phyloP scores from a whole-genome alignment of 1,140 invertebrate species.

The Bombus ignitus region DNA sequence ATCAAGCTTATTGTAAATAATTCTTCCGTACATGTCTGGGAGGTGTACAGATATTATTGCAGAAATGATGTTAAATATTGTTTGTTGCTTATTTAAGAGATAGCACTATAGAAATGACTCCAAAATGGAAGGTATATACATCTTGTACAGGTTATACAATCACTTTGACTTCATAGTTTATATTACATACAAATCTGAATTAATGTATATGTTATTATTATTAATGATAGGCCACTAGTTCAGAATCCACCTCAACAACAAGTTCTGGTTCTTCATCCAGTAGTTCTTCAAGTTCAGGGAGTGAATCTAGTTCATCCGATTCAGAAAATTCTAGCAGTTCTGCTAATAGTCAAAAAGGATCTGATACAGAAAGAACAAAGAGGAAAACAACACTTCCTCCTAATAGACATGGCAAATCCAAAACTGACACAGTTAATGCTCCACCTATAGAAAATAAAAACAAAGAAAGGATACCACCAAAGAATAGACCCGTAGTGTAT shows the following conservation, averaged over 20 bases:
- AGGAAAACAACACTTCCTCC: slow-evolving; percentile 81
- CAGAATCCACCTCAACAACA: slow-evolving; percentile 86
- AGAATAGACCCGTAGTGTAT: slow-evolving; percentile 74
- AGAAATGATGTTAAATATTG: slow-evolving; percentile 51
- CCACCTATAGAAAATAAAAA: slow-evolving; percentile 68
- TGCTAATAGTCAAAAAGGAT: slow-evolving; percentile 78
- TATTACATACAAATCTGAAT: not conserved
- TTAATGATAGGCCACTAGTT: slow-evolving; percentile 82
- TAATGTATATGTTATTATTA: not conserved
- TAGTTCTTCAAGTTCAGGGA: slow-evolving; percentile 86
- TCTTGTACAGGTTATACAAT: slow-evolving; percentile 38
- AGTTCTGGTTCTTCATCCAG: slow-evolving; percentile 85
- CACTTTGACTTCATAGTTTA: not conserved
- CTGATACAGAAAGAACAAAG: slow-evolving; percentile 81
- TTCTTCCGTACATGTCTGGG: not conserved
- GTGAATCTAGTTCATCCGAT: slow-evolving; percentile 87
- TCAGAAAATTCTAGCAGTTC: slow-evolving; percentile 87
- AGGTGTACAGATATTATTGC: not conserved
- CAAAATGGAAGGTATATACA: slow-evolving; percentile 78
- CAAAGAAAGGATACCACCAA: slow-evolving; percentile 76
- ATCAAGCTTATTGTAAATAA: slow-evolving; percentile 11
- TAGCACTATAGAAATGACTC: slow-evolving; percentile 77
- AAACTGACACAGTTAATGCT: slow-evolving; percentile 73
- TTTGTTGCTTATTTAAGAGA: slow-evolving; percentile 36
- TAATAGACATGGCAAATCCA: slow-evolving; percentile 78